Evolutionary conservation across 2,797 vertebrate genomes (phyloP).

Genomic region (Anabas testudineus): DNA sequence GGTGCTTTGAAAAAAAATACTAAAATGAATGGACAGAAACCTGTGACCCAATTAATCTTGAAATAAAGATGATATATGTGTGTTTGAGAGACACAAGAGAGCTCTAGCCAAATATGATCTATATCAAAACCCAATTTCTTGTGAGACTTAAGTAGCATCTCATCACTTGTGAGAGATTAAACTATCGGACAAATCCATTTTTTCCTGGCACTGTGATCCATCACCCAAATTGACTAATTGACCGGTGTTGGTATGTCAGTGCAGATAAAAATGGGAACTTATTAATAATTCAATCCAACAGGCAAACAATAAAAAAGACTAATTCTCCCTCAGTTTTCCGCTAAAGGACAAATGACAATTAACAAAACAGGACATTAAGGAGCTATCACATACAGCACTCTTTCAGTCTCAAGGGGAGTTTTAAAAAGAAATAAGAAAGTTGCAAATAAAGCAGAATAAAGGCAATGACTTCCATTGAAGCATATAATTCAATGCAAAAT

Average conservation of each 20-base stretch:
- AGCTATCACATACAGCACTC: constrained; percentile 10
- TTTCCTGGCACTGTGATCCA: constrained; percentile 55
- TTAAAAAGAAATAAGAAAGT: constrained; percentile 16
- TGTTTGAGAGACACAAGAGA: constrained; percentile 36
- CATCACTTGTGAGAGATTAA: constrained; percentile 59
- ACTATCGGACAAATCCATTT: constrained; percentile 60
- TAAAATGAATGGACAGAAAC: constrained; percentile 12
- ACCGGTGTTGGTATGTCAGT: constrained; percentile 40
- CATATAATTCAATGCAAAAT: constrained; percentile 61
- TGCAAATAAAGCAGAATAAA: constrained; percentile 50
- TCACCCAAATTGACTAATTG: constrained; percentile 65
- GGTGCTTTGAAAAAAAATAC: constrained; percentile 19
- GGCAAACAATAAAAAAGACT: constrained; percentile 48
- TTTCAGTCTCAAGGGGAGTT: constrained; percentile 19
- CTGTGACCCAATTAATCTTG: constrained; percentile 31
- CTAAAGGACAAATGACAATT: constrained; percentile 57
- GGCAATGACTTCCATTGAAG: constrained; percentile 37
- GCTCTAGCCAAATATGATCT: constrained; percentile 40
- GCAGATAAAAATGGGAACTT: constrained; percentile 68
- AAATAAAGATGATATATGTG: constrained; percentile 54
- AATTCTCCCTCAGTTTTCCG: constrained; percentile 35
- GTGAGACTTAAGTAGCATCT: constrained; percentile 27
- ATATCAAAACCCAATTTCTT: constrained; percentile 47
- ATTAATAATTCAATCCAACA: constrained; percentile 72
- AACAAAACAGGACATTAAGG: constrained; percentile 36